Percentiles rank a stretch among this genome's conserved stretches.
These are phyloP conservation scores for Coregonus clupeaformis DNA, from an alignment of 2,113 vertebrate species.

Conservation along the genomic window DNA sequence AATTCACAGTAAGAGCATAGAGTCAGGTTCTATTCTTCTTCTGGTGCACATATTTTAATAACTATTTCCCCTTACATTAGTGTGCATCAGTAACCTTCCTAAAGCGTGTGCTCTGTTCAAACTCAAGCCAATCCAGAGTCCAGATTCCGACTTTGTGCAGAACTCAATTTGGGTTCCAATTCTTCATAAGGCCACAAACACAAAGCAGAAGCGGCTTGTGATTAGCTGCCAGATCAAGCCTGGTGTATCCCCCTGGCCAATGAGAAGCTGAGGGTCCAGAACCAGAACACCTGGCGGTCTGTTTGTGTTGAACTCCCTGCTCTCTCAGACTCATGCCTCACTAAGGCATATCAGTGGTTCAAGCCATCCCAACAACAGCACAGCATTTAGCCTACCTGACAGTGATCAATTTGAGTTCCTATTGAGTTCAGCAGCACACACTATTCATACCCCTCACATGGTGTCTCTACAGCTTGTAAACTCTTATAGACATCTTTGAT, in stretches of 20 bases:
- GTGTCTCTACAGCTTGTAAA: constrained; percentile 1
- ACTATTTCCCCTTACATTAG: constrained; percentile 40
- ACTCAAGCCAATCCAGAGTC: constrained; percentile 45
- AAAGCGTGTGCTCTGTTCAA: constrained; percentile 31
- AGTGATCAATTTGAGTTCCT: constrained; percentile 33
- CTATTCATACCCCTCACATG: constrained; percentile 6
- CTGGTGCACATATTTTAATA: constrained; percentile 21
- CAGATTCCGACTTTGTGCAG: constrained; percentile 44
- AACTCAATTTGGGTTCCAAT: constrained; percentile 50
- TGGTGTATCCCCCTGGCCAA: constrained; percentile 23
- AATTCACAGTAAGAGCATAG: constrained; percentile 1
- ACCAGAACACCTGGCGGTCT: constrained; percentile 32
- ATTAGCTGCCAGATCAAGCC: constrained; percentile 29
- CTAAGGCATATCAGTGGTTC: constrained; percentile 43
- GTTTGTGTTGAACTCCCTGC: not conserved
- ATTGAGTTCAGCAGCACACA: constrained; percentile 34
- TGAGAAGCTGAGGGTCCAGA: constrained; percentile 30
- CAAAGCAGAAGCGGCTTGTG: constrained; percentile 43
- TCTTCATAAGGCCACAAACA: constrained; percentile 43
- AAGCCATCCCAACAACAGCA: constrained; percentile 35
- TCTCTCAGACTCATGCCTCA: constrained; percentile 11
- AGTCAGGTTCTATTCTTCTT: constrained; percentile 11
- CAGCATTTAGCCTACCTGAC: constrained; percentile 24
- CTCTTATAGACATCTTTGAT: not conserved
- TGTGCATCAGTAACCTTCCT: constrained; percentile 36